Conservation (phyloP, 2,113 vertebrate genomes). For the Hepsetus odoe region DNA sequence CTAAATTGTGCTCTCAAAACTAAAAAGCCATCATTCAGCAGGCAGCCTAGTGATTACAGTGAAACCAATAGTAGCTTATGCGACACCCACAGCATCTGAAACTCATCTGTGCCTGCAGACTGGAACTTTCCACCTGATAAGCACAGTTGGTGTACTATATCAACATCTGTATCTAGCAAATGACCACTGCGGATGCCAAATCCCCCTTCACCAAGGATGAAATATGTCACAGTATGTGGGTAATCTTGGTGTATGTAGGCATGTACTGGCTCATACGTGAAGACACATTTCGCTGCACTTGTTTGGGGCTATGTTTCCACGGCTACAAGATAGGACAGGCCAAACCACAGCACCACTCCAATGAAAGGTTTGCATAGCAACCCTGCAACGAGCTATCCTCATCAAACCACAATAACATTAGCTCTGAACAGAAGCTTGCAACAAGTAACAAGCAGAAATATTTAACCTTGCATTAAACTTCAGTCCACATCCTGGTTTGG, state of each 20-base stretch:
- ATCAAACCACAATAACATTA: conserved; percentile 1
- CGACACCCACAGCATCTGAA: conserved; percentile 35
- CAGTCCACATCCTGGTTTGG: too few relatives aligned
- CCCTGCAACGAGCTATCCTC: conserved; percentile 3
- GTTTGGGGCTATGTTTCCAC: conserved; percentile 41
- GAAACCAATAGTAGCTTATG: conserved; percentile 25
- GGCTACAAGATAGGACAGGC: conserved; percentile 36
- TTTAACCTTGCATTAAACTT: conserved; percentile 2
- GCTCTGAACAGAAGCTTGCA: background rate
- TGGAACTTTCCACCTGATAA: conserved; percentile 43
- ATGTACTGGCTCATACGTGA: conserved; percentile 4
- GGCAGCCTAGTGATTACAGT: conserved; percentile 22
- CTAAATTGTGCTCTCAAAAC: background rate
- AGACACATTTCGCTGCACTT: conserved; percentile 28
- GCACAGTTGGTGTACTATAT: conserved; percentile 25
- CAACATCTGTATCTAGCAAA: conserved; percentile 22
- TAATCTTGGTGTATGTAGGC: conserved; percentile 11
- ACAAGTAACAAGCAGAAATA: conserved; percentile 3
- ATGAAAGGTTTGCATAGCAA: conserved; percentile 29
- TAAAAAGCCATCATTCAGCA: conserved; percentile 26
- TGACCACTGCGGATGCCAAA: conserved; percentile 30
- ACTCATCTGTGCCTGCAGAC: conserved; percentile 2
- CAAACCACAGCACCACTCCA: conserved; percentile 19
- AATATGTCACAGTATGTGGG: conserved; percentile 14
- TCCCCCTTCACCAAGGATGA: background rate